Evolutionary conservation across 2,797 vertebrate genomes (phyloP).

Genomic region (Phoxinus dragarum): DNA sequence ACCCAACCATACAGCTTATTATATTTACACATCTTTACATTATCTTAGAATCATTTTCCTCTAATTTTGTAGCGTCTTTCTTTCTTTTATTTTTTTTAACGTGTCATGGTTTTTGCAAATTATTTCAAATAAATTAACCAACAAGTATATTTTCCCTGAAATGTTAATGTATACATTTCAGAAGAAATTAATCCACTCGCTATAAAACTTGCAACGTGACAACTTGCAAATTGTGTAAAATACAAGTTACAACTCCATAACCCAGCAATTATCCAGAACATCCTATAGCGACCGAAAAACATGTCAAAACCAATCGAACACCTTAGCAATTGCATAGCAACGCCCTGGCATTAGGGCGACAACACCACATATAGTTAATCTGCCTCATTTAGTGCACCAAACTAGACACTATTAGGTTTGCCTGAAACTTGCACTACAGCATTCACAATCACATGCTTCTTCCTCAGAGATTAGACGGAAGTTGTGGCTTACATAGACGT

Average conservation of each 20-base stretch:
- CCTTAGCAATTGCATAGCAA: not conserved
- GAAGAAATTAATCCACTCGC: too few species aligned
- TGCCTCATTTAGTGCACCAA: not conserved
- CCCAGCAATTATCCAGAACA: too few species aligned
- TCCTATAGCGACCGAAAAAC: not conserved
- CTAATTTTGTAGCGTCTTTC: not conserved
- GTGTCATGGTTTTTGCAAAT: not conserved
- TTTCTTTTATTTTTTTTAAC: not conserved
- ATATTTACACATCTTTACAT: not conserved
- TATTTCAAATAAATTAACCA: not conserved
- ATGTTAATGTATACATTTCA: not conserved
- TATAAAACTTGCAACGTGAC: not conserved
- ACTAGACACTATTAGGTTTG: not conserved
- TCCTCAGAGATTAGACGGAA: not conserved
- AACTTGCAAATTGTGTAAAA: not conserved
- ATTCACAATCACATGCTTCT: not conserved
- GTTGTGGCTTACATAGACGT: not conserved
- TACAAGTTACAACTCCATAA: too few species aligned
- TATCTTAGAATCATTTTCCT: not conserved
- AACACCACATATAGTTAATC: not conserved
- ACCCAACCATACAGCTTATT: not conserved
- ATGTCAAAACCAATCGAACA: not conserved
- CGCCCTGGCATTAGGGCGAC: fast-evolving
- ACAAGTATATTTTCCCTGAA: not conserved
- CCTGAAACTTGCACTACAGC: too few species aligned